Percentiles rank a stretch among this genome's conserved stretches.
These are phyloP conservation scores for Drusus annulatus DNA, from an alignment of 1,140 invertebrate species.

Conservation along the genomic window DNA sequence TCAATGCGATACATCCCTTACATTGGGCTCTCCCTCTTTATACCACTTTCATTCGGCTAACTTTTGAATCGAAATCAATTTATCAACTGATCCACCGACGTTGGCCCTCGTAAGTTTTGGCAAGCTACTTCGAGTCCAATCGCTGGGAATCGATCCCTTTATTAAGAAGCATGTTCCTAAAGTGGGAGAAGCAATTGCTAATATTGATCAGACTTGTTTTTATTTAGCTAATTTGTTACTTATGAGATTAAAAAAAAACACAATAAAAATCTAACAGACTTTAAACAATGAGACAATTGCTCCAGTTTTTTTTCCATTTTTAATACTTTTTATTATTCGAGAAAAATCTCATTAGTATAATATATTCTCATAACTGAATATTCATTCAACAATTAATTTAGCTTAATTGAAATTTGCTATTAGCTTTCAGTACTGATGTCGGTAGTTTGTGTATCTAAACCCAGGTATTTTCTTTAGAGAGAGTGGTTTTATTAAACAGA, in stretches of 20 bases:
- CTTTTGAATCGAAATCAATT: constrained; percentile 46
- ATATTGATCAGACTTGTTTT: no score
- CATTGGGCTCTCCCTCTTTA: constrained; percentile 9
- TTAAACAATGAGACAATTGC: neutral
- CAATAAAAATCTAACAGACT: neutral
- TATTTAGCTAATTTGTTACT: no score
- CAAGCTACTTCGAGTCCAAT: neutral
- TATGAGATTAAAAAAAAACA: no score
- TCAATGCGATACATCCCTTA: neutral
- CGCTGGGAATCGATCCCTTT: neutral
- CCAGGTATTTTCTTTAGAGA: no score
- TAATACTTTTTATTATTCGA: no score
- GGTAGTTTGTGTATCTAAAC: no score
- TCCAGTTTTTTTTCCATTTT: neutral
- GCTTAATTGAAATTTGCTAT: no score
- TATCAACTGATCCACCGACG: constrained; percentile 30
- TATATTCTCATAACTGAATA: no score
- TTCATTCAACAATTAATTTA: no score
- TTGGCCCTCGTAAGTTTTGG: neutral
- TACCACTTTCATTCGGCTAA: constrained; percentile 13
- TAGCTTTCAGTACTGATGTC: no score
- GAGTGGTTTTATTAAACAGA: no score
- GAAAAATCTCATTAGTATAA: no score
- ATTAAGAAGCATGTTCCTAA: neutral
- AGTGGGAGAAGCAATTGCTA: neutral